A percentile compares a stretch with the other conserved stretches of the same genome.
Evolutionary conservation across 2,797 vertebrate species (phyloP).

Genomic region (Sarcoramphus papa): DNA sequence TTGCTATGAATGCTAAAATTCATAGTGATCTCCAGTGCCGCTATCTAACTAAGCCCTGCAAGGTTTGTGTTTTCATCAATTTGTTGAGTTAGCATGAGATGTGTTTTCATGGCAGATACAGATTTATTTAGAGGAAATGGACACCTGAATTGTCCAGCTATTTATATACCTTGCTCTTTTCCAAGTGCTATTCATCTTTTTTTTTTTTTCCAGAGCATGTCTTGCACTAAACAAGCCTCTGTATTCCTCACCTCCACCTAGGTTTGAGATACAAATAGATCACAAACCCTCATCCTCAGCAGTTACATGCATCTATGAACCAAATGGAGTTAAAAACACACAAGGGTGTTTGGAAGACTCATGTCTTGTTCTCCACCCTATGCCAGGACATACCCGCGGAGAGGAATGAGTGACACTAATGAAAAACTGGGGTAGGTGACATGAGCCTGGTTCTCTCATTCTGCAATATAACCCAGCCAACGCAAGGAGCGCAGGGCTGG

Average conservation of each 20-base stretch:
- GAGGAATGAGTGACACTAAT: not conserved
- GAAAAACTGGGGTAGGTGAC: not conserved
- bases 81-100: not conserved
- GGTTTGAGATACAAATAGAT: not conserved
- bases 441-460: rapidly evolving
- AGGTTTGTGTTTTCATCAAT: not conserved
- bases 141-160: not conserved
- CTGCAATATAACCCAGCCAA: rapidly evolving
- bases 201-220: not conserved
- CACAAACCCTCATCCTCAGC: not conserved
- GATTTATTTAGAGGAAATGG: not conserved
- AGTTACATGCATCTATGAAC: not conserved
- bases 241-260: not conserved
- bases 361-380: not conserved
- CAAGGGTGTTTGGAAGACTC: not conserved
- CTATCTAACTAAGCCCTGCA: not conserved
- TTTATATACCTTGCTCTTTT: not conserved
- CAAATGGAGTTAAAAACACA: not conserved
- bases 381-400: not conserved
- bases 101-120: not conserved
- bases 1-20: not conserved
- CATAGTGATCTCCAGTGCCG: not conserved
- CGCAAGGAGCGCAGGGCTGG: rapidly evolving
- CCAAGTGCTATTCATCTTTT: not conserved
- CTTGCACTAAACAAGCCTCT: not conserved